Evolutionary conservation across 92 coral and sea anemone genomes (phyloP).

Genomic region (Epizoanthus ramosus): DNA sequence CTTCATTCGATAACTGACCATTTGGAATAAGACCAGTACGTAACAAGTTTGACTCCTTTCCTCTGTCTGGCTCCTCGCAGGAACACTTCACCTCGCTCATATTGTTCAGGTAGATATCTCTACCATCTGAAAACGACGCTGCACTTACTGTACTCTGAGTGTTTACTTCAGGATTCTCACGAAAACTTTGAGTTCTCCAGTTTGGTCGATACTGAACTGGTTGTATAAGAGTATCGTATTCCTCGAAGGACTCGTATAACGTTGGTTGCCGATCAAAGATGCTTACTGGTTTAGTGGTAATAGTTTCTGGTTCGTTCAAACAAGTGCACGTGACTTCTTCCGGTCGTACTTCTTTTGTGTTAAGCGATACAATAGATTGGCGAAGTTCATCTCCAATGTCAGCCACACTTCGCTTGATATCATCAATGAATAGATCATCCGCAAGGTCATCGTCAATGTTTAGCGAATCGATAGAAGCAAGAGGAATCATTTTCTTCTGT

Average conservation of each 20-base stretch:
- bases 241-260: not conserved
- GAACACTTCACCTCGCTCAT: conserved; percentile 4
- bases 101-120: not conserved
- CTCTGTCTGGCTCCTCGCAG: not conserved
- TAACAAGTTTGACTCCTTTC: not conserved
- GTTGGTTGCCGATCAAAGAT: conserved; percentile 41
- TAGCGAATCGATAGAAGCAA: conserved; percentile 54
- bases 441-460: conserved; percentile 36
- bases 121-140: not conserved
- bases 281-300: conserved; percentile 1
- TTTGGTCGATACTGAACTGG: conserved; percentile 6
- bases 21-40: conserved; percentile 21
- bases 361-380: conserved; percentile 44
- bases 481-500: conserved; percentile 20
- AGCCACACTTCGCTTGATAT: conserved; percentile 52
- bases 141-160: not conserved
- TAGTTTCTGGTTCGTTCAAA: not conserved
- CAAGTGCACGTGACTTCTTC: not conserved
- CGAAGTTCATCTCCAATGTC: conserved; percentile 60
- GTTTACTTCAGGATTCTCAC: not conserved
- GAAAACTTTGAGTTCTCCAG: not conserved
- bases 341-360: not conserved
- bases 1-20: conserved; percentile 6
- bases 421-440: conserved; percentile 42
- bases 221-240: not conserved